Conservation (phyloP, 2,113 vertebrate genomes). For the Mirza zaza region DNA sequence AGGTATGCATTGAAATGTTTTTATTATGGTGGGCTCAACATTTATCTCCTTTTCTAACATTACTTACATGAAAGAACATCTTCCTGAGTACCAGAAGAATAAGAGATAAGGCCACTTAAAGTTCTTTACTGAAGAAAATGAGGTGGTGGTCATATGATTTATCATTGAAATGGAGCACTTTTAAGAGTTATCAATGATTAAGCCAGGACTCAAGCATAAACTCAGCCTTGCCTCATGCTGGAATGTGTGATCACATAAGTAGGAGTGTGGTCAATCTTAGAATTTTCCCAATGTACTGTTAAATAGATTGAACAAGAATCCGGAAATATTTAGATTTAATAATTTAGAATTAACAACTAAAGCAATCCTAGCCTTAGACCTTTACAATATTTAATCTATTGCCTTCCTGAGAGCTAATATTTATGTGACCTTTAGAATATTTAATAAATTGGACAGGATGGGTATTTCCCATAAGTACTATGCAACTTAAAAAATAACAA, state of each 20-base stretch:
- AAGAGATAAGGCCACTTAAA: background rate
- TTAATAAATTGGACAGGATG: background rate
- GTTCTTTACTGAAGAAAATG: background rate
- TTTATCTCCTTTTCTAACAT: background rate
- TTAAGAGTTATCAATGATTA: background rate
- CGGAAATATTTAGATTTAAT: background rate
- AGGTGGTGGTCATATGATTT: background rate
- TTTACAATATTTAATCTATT: background rate
- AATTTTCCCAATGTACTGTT: background rate
- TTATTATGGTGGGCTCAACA: background rate
- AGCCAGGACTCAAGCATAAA: background rate
- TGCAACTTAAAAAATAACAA: background rate
- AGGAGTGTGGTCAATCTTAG: background rate
- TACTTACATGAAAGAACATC: background rate
- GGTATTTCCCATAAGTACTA: background rate
- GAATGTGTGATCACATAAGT: background rate
- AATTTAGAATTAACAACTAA: conserved; percentile 5
- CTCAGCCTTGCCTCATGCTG: background rate
- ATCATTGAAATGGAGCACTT: background rate
- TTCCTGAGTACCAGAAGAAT: background rate
- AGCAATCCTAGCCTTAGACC: background rate
- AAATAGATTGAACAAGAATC: background rate
- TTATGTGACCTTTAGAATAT: background rate
- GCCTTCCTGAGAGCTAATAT: background rate
- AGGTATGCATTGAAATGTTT: background rate